These are phyloP conservation scores for Daphoenositta chrysoptera DNA, from an alignment of 2,113 vertebrate species.

Conservation along the genomic window DNA sequence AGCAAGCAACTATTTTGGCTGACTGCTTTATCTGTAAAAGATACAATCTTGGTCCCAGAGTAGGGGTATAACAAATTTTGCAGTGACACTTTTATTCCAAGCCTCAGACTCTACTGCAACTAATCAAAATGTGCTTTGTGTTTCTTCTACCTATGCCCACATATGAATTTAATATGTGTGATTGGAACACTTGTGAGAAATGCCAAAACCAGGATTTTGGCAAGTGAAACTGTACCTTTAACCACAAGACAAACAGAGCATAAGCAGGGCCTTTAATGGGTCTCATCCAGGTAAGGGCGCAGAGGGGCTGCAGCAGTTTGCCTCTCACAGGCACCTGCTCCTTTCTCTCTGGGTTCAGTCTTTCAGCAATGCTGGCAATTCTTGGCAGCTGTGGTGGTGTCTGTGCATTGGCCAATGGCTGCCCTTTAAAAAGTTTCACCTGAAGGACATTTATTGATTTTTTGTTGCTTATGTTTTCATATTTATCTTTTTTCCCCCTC, in stretches of 20 bases:
- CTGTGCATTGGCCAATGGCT: not conserved
- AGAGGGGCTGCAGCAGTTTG: not conserved
- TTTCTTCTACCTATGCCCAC: not conserved
- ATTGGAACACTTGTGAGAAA: not conserved
- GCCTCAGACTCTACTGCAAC: not conserved
- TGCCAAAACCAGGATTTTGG: not conserved
- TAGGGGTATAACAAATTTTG: not conserved
- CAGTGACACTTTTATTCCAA: not conserved
- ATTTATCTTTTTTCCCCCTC: not conserved
- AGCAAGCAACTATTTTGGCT: not conserved
- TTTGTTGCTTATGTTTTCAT: not conserved
- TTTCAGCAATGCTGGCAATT: not conserved
- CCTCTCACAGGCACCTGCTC: not conserved
- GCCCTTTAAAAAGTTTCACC: not conserved
- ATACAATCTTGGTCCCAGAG: not conserved
- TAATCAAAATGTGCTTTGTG: not conserved
- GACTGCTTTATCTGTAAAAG: not conserved
- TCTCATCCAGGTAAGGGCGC: not conserved
- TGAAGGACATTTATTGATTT: not conserved
- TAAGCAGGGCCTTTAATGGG: not conserved
- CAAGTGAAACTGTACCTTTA: not conserved
- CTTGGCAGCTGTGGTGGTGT: not conserved
- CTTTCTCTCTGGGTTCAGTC: not conserved
- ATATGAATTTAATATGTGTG: not conserved
- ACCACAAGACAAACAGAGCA: fast-evolving